These are phyloP conservation scores for Neopelma chrysocephalum DNA, from an alignment of 2,797 vertebrate species.

Conservation along the genomic window DNA sequence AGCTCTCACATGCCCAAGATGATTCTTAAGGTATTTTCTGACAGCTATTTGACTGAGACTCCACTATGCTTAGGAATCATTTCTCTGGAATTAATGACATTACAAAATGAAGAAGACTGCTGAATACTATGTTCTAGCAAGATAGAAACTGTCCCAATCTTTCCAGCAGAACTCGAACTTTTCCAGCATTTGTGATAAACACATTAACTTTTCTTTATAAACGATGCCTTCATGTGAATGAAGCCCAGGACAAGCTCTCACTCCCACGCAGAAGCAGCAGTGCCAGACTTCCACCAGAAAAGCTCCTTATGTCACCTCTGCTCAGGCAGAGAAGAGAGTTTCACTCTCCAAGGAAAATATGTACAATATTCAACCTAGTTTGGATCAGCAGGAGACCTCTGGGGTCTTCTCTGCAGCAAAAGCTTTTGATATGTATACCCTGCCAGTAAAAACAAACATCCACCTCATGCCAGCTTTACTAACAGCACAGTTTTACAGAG, in stretches of 20 bases:
- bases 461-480: background rate
- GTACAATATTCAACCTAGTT: background rate
- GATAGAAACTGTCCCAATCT: background rate
- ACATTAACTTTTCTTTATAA: background rate
- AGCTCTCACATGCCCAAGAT: background rate
- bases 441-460: background rate
- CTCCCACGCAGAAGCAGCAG: background rate
- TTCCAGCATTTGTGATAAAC: background rate
- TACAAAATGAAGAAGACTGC: background rate
- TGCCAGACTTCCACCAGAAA: background rate
- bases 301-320: background rate
- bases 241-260: background rate
- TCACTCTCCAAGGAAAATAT: background rate
- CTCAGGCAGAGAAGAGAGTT: background rate
- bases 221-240: background rate
- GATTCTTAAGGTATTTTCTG: background rate
- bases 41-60: background rate
- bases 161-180: background rate
- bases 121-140: background rate
- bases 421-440: background rate
- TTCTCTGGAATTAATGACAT: background rate
- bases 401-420: background rate
- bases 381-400: background rate
- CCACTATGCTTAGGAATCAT: accelerated
- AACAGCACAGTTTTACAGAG: background rate